A percentile compares a stretch with the other conserved stretches of the same genome.
These are phyloP conservation scores for Agrochola macilenta DNA, from an alignment of 2,888 invertebrate species.

Conservation along the genomic window DNA sequence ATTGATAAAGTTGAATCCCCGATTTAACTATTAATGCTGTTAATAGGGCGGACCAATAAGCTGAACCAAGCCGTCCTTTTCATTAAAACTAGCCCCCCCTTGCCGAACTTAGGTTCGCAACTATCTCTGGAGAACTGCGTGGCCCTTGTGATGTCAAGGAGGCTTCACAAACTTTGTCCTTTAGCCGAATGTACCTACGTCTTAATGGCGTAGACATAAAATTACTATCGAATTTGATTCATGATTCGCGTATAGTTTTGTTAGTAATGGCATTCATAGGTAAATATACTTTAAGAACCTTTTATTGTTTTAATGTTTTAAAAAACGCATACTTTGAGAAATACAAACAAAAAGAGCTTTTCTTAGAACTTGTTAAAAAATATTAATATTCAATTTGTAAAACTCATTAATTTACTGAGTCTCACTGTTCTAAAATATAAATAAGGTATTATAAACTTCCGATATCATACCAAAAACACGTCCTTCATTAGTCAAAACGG, in stretches of 20 bases:
- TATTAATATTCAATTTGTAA: not conserved
- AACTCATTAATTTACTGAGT: not conserved
- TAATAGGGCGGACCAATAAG: conserved; percentile 33
- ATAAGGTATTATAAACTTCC: not conserved
- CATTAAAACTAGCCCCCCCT: conserved; percentile 16
- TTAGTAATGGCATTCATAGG: not conserved
- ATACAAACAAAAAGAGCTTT: not conserved
- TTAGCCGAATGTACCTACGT: conserved; percentile 12
- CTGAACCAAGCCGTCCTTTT: conserved; percentile 45
- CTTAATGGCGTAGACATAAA: conserved; percentile 8
- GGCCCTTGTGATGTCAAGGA: conserved; percentile 13
- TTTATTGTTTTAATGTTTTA: not conserved
- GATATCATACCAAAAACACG: not conserved
- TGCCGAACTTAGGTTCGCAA: conserved; percentile 16
- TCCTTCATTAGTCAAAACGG: conserved; percentile 34
- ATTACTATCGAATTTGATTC: not conserved
- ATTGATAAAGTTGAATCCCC: conserved; percentile 52
- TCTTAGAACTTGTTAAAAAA: not conserved
- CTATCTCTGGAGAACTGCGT: conserved; percentile 26
- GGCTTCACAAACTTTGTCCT: conserved; percentile 34
- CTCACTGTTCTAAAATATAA: not conserved
- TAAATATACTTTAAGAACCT: not conserved
- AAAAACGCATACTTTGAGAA: not conserved
- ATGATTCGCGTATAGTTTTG: not conserved
- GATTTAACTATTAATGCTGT: conserved; percentile 54